These are phyloP conservation scores for Pachyseris speciosa DNA, from an alignment of 64 coral and sea anemone species.

Conservation along the genomic window DNA sequence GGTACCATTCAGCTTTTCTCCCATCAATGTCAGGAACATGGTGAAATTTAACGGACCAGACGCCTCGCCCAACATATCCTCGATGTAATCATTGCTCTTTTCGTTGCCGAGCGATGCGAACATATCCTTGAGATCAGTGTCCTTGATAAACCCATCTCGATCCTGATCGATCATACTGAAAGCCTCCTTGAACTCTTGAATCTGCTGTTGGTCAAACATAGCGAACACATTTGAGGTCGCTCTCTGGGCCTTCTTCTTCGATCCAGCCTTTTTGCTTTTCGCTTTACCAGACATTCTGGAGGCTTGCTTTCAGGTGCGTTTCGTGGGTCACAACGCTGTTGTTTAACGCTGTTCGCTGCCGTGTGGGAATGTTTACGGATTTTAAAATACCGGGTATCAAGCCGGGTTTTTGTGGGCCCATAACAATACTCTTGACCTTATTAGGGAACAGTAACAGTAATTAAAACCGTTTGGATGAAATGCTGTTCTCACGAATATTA, in stretches of 20 bases:
- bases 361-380: conserved; percentile 1
- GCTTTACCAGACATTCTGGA: conserved; percentile 49
- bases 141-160: conserved; percentile 66
- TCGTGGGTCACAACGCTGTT: not conserved
- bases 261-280: conserved; percentile 55
- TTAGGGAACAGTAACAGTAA: not conserved
- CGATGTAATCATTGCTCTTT: conserved; percentile 38
- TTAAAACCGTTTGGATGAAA: not conserved
- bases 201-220: conserved; percentile 75
- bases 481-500: conserved; percentile 5
- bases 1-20: conserved; percentile 70
- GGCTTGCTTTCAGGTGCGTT: not conserved
- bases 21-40: conserved; percentile 74
- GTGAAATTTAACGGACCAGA: conserved; percentile 67
- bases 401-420: not conserved
- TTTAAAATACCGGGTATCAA: conserved; percentile 36
- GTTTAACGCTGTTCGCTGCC: not conserved
- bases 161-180: conserved; percentile 77
- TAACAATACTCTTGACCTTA: conserved; percentile 49
- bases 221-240: conserved; percentile 75
- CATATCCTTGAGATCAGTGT: conserved; percentile 57
- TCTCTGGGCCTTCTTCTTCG: conserved; percentile 71
- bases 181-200: conserved; percentile 79
- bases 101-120: conserved; percentile 65
- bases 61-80: conserved; percentile 59